A percentile compares a stretch with the other conserved stretches of the same genome.
Conservation (phyloP, 2,797 vertebrate species). For the Urocyon cinereoargenteus region DNA sequence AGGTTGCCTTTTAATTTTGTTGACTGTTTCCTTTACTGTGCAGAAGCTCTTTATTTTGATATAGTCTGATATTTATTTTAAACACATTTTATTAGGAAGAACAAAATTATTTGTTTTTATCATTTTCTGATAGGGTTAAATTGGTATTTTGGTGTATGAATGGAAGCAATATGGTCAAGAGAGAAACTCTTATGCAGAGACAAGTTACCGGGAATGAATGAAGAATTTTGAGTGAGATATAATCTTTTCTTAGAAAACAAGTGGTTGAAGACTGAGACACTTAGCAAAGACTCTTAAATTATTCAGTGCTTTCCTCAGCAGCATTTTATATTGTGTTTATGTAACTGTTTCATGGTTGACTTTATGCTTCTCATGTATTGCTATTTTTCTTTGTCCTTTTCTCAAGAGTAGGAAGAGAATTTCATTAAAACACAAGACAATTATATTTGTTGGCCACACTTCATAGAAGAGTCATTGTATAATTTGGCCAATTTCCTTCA, state of each 20-base stretch:
- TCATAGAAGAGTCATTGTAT: not conserved
- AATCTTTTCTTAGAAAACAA: conserved; percentile 1
- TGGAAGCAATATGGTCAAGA: not conserved
- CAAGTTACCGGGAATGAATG: not conserved
- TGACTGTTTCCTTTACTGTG: not conserved
- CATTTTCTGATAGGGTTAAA: not conserved
- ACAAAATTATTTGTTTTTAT: not conserved
- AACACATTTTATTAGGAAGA: not conserved
- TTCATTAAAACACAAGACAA: not conserved
- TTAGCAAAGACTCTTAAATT: not conserved
- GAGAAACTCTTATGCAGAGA: not conserved
- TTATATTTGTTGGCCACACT: not conserved
- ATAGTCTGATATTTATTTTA: not conserved
- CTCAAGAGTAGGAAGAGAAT: not conserved
- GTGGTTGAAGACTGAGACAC: not conserved
- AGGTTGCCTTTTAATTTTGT: not conserved
- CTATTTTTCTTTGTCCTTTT: conserved; percentile 55
- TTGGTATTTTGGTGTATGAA: not conserved
- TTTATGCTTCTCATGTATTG: not conserved
- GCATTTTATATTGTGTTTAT: not conserved
- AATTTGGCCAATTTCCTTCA: not conserved
- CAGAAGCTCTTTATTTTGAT: not conserved
- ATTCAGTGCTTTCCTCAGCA: conserved; percentile 32
- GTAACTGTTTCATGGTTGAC: not conserved
- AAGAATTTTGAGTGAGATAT: not conserved